These are phyloP conservation scores for Todiramphus chloris DNA, from an alignment of 2,113 vertebrate species.

Conservation along the genomic window DNA sequence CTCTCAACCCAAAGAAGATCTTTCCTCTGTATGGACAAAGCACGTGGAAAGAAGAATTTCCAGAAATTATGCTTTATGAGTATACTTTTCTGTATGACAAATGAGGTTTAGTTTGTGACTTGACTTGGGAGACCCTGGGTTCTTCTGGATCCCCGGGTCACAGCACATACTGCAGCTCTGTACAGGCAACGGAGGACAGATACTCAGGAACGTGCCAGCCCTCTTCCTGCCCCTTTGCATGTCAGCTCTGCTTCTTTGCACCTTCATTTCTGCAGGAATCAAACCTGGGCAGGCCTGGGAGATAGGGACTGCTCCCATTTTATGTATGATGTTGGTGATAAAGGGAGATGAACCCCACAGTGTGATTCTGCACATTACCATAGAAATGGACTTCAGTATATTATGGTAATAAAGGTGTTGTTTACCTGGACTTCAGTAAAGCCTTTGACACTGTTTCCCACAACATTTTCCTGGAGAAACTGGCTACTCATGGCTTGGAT, in stretches of 20 bases:
- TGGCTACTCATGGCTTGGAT: background rate
- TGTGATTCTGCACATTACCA: background rate
- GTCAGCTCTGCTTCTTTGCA: background rate
- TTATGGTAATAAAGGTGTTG: background rate
- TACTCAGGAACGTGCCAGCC: accelerated
- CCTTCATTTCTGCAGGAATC: background rate
- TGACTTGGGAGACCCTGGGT: background rate
- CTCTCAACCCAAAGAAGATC: background rate
- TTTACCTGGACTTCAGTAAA: background rate
- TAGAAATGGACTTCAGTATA: background rate
- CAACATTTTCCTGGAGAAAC: background rate
- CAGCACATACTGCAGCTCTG: background rate
- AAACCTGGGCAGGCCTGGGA: background rate
- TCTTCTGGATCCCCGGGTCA: background rate
- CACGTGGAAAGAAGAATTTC: background rate
- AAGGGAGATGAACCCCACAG: background rate
- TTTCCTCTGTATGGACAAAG: background rate
- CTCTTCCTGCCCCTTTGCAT: background rate
- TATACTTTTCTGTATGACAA: background rate
- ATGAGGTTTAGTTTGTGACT: background rate
- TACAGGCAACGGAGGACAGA: background rate
- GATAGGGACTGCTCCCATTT: background rate
- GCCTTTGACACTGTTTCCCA: background rate
- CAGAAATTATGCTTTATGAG: background rate
- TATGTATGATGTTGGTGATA: background rate